Conservation (phyloP, 1,140 invertebrate genomes). For the Carcinoscorpius rotundicauda region DNA sequence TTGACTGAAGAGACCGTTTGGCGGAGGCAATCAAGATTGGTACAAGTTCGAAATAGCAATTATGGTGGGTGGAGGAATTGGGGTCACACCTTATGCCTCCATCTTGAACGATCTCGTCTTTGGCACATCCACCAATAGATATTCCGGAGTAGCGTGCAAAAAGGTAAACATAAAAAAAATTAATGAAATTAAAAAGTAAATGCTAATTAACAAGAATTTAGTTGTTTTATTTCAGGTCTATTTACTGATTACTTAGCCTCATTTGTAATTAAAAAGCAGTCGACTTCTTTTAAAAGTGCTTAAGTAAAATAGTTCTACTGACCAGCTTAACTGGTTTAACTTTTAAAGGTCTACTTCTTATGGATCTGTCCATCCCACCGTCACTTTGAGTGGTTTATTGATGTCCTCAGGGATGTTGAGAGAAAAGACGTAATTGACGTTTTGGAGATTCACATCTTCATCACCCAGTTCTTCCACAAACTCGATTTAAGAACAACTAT, state of each 20-base stretch:
- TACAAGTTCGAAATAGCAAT: slow-evolving; percentile 96
- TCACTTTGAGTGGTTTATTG: slow-evolving; percentile 99
- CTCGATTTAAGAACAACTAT: slow-evolving; percentile 98
- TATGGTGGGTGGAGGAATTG: slow-evolving; percentile 98
- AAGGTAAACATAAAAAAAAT: slow-evolving; percentile 45
- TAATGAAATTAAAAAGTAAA: neutral
- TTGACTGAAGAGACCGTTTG: slow-evolving; percentile 92
- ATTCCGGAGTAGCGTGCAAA: slow-evolving; percentile 88
- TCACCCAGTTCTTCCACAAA: slow-evolving; percentile 99
- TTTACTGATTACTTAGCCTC: too few species aligned
- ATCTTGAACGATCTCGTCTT: slow-evolving; percentile 95
- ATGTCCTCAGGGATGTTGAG: slow-evolving; percentile 95
- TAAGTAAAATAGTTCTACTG: neutral
- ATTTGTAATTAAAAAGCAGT: neutral
- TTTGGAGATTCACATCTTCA: slow-evolving; percentile 98
- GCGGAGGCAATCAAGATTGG: slow-evolving; percentile 99
- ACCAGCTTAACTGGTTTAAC: slow-evolving; percentile 12
- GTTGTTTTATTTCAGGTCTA: too few species aligned
- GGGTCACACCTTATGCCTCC: slow-evolving; percentile 97
- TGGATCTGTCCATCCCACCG: slow-evolving; percentile 99
- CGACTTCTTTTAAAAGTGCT: neutral
- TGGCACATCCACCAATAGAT: slow-evolving; percentile 85
- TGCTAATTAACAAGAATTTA: too few species aligned
- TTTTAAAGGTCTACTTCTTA: slow-evolving; percentile 83
- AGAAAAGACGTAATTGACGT: slow-evolving; percentile 91